Base-by-base conservation (phyloP, 2,888 invertebrate genomes). In the Cremastinae sp. region DNA sequence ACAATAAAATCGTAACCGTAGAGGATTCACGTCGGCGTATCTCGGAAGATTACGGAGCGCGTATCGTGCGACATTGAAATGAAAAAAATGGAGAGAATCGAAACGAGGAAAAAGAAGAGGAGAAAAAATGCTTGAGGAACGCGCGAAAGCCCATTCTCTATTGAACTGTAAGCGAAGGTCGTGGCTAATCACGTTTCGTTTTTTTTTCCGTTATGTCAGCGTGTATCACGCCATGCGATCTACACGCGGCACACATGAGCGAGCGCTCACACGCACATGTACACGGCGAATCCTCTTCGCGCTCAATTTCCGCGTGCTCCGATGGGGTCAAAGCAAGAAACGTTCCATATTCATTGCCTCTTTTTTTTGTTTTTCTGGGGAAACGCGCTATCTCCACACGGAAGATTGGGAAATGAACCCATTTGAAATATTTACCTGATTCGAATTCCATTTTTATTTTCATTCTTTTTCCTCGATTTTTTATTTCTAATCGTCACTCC, bases 191-290 rank as follows among this genome's bases (percentile, higher is more conserved):
- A 37, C 53, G 16, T n/a, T n/a, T n/a, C n/a, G n/a, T n/a, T n/a
- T n/a, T n/a, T 20, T 58, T 64, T 64, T 56, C 49, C 49, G 64
- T 64, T 62, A 70, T 53, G 71, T 72, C 64, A 64, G 62, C 53
- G 49, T 45, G 22, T 64, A 64, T 72, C 71, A 72, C 71, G 71
- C 71, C 71, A 71, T 39, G 39, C 62, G 22, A 72, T 51, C 14
- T 16, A 37, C n/a, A 53, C 51, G 8, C 22, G 10, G 5, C 22
- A 12, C 14, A 16, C 22, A 10, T 20, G 18, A 12, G 9, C 9
- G 2, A 5, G 41, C 37, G n/a, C 7, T 3, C 14, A 12, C 20
- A 9, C 28, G 37, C 16, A 7, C 5, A 14, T 37, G 9, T 28
- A 18, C 20, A 35, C 37, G n/a, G n/a, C n/a, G 18, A n/a, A 35